A percentile compares a stretch with the other conserved stretches of the same genome.
phyloP scores from a whole-genome alignment of 2,113 vertebrate species.

The Python bivittatus region DNA sequence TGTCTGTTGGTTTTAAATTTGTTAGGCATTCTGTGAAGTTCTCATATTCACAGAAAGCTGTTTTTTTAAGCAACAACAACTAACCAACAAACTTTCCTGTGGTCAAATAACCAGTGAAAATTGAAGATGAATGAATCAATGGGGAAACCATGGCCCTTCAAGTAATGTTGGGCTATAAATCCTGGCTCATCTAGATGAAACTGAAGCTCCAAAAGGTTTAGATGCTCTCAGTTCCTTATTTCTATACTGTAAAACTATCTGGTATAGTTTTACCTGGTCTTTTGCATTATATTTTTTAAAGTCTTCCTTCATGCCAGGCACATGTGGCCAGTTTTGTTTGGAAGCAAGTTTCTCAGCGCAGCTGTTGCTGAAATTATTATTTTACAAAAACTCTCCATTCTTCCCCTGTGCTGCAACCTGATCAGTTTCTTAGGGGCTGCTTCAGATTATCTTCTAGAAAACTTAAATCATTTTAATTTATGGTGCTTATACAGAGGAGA shows the following conservation, averaged over 20 bases:
- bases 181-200: neutral
- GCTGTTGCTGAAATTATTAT: slow-evolving; percentile 7
- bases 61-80: neutral
- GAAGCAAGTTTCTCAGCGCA: slow-evolving; percentile 37
- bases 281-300: neutral
- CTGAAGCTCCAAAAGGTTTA: neutral
- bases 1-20: neutral
- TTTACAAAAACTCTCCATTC: neutral
- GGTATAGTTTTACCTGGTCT: neutral
- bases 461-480: slow-evolving; percentile 1
- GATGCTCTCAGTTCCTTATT: neutral
- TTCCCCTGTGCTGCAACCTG: neutral
- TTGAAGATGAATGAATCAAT: neutral
- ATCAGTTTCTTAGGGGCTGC: slow-evolving; percentile 24
- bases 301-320: neutral
- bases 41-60: neutral
- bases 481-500: neutral
- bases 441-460: slow-evolving; percentile 26
- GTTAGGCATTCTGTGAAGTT: neutral
- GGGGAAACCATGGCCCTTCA: neutral
- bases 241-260: neutral
- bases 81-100: neutral
- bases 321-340: slow-evolving; percentile 8
- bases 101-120: neutral
- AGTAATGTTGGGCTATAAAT: neutral